phyloP scores from a whole-genome alignment of 2,888 invertebrate species.

The Stictocephala bisonia region DNA sequence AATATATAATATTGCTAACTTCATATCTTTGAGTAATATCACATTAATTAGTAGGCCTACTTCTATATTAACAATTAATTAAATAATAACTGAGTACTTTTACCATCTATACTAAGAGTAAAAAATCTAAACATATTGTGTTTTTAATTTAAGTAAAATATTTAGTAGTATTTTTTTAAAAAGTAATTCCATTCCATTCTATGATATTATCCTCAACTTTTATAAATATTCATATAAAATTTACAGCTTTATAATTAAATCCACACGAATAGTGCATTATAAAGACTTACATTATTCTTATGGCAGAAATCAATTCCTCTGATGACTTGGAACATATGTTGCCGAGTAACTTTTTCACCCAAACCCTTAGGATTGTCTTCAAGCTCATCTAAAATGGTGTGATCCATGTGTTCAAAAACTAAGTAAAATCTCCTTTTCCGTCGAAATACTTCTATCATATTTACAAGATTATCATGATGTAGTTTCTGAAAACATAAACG shows the following conservation, averaged over 20 bases:
- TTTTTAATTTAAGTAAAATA: too few species aligned
- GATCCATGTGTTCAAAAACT: conserved; percentile 89
- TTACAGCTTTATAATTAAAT: too few species aligned
- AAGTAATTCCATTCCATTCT: not conserved
- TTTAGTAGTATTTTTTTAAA: not conserved
- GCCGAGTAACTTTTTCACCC: conserved; percentile 78
- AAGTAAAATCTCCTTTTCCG: conserved; percentile 85
- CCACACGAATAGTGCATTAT: too few species aligned
- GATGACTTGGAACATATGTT: conserved; percentile 84
- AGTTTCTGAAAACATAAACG: conserved; percentile 74
- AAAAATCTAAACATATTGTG: too few species aligned
- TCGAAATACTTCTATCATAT: conserved; percentile 89
- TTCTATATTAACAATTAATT: too few species aligned
- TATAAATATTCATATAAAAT: too few species aligned
- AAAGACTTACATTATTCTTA: conserved; percentile 77
- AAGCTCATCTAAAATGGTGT: conserved; percentile 86
- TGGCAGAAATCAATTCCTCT: conserved; percentile 86
- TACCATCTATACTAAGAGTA: too few species aligned
- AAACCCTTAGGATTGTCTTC: conserved; percentile 78
- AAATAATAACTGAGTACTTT: too few species aligned
- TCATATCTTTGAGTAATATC: too few species aligned
- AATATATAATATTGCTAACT: too few species aligned
- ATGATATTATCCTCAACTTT: too few species aligned
- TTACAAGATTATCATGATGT: conserved; percentile 88
- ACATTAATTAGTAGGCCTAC: too few species aligned